Base-by-base conservation (phyloP, 2,888 invertebrate genomes). In the Cantharis rustica region DNA sequence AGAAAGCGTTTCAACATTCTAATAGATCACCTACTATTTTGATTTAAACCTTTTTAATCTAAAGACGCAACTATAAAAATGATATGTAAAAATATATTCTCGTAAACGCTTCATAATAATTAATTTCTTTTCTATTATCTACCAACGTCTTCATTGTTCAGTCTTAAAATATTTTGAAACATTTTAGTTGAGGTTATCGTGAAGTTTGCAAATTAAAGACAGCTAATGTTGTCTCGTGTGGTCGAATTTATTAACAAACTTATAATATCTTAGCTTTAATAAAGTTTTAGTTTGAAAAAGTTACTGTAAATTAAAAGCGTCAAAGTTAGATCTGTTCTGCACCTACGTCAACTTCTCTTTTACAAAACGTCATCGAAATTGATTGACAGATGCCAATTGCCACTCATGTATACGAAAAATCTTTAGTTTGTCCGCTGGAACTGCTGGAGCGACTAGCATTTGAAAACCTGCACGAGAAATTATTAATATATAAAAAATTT, bases 391-490 rank as follows among this genome's bases (percentile, higher is more conserved):
- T 85, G 76, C 85, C 86, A 76, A 83, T 85, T 85, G 87, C 87
- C 82, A 88, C 88, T 88, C 88, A 88, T 84, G 88, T 86, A 82
- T 87, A 88, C 83, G 87, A 86, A 16, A 85, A 84, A 68, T 86
- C 86, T 81, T 86, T 87, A 15, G 84, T 84, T 66, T 85, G 73
- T 75, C 82, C 85, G 80, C 85, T 86, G 16, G 81, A 81, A 15
- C 86, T 86, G 75, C 86, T 87, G 10, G 87, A 87, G 16, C 87
- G 83, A 79, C 86, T 87, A 7, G 85, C 81, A 64, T 78, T 84
- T 62, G 86, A 85, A 72, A 83, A 81, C 78, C 85, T 85, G 71
- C 63, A 66, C 7, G 3, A 63, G 3, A 63, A 69, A 26, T 61
- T 27, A 17, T 63, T 71, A 3, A 63, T 23, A 26, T 64, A 16